A percentile compares a stretch with the other conserved stretches of the same genome.
Conservation (phyloP, 2,797 vertebrate species). For the Poecilia velifera region DNA sequence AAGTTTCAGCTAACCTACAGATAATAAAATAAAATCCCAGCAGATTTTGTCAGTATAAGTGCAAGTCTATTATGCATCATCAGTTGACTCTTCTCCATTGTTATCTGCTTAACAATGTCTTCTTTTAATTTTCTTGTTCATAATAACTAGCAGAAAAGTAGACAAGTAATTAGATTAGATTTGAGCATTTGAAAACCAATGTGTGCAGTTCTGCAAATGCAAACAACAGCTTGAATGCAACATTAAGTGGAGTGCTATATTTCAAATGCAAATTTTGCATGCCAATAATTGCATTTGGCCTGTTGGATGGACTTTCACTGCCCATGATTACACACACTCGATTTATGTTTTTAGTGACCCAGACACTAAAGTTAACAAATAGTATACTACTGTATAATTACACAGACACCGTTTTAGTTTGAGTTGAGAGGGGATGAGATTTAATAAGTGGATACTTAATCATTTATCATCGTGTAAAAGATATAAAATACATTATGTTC, state of each 20-base stretch:
- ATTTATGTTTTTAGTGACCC: neutral
- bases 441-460: neutral
- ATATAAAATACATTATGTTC: neutral
- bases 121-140: neutral
- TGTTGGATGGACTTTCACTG: neutral
- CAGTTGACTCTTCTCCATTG: neutral
- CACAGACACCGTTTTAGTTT: neutral
- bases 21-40: neutral
- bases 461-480: neutral
- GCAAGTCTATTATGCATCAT: neutral
- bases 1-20: constrained; percentile 71
- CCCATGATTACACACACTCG: neutral
- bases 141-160: neutral
- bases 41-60: neutral
- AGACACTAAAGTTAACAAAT: neutral
- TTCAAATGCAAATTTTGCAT: neutral
- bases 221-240: neutral
- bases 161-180: neutral
- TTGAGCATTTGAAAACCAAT: neutral
- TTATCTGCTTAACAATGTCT: neutral
- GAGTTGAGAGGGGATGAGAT: neutral
- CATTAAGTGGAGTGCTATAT: neutral
- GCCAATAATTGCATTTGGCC: neutral
- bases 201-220: neutral
- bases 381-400: neutral